These are phyloP conservation scores for Andrena marginata DNA, from an alignment of 2,888 invertebrate species.

Conservation along the genomic window DNA sequence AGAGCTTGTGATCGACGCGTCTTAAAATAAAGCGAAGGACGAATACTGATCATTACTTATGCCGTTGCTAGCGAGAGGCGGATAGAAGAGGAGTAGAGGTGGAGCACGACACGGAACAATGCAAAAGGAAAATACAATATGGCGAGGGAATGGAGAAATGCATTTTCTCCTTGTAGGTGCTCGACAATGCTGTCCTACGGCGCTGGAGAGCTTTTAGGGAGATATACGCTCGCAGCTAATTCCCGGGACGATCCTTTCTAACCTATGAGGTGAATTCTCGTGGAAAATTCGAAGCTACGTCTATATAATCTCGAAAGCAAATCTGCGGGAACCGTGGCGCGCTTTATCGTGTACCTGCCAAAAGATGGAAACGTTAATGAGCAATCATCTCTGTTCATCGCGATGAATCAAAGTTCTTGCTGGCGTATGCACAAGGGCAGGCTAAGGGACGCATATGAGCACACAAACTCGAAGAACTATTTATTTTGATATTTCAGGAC, in stretches of 20 bases:
- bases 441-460: neutral
- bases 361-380: conserved; percentile 40
- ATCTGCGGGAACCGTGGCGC: conserved; percentile 18
- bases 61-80: neutral
- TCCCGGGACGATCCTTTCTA: conserved; percentile 48
- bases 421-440: neutral
- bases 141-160: conserved; percentile 39
- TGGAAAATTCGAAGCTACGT: conserved; percentile 44
- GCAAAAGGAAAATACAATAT: conserved; percentile 54
- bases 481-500: neutral
- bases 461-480: neutral
- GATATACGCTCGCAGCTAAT: conserved; percentile 59
- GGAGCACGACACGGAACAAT: conserved; percentile 34
- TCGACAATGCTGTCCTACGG: conserved; percentile 51
- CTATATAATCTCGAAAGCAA: conserved; percentile 41
- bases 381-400: conserved; percentile 30
- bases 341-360: conserved; percentile 22
- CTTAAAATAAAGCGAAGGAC: conserved; percentile 32
- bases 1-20: neutral
- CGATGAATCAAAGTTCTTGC: conserved; percentile 37
- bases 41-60: conserved; percentile 46
- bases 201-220: conserved; percentile 47
- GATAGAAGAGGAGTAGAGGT: neutral
- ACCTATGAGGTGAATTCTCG: conserved; percentile 35
- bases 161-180: conserved; percentile 56